Conservation (phyloP, 1,140 invertebrate species). For the Brachionus plicatilis region DNA sequence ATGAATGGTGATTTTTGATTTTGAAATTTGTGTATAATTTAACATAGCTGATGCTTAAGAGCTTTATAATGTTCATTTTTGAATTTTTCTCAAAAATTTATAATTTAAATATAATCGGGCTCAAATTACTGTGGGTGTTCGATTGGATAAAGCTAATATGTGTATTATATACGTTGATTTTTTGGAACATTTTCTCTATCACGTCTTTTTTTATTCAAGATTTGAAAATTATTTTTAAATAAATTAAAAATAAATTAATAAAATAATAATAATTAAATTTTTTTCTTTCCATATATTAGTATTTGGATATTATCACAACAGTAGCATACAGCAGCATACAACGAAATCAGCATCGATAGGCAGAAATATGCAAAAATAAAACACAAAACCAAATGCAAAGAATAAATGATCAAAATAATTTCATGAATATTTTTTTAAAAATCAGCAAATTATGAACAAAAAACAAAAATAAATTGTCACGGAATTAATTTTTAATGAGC, state of each 20-base stretch:
- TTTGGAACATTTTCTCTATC: not conserved
- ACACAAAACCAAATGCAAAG: not conserved
- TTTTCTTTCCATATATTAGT: not conserved
- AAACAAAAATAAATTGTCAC: too few relatives aligned
- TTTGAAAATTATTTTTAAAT: conserved; percentile 5
- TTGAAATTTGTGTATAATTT: conserved; percentile 33
- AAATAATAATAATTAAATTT: not conserved
- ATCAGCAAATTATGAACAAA: too few relatives aligned
- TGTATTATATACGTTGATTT: not conserved
- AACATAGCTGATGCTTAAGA: not conserved
- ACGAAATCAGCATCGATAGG: not conserved
- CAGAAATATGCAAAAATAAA: not conserved
- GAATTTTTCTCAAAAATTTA: not conserved
- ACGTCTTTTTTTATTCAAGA: not conserved
- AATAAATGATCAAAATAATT: not conserved
- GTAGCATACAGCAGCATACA: not conserved
- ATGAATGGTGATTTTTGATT: conserved; percentile 36
- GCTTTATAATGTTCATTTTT: conserved; percentile 30
- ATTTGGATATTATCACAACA: not conserved
- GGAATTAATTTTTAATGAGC: too few relatives aligned
- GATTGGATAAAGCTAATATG: not conserved
- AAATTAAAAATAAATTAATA: not conserved
- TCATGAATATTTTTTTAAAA: not conserved
- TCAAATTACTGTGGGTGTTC: not conserved
- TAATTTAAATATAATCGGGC: not conserved